Conservation (phyloP, 2,797 vertebrate species). For the Aplochiton taeniatus region DNA sequence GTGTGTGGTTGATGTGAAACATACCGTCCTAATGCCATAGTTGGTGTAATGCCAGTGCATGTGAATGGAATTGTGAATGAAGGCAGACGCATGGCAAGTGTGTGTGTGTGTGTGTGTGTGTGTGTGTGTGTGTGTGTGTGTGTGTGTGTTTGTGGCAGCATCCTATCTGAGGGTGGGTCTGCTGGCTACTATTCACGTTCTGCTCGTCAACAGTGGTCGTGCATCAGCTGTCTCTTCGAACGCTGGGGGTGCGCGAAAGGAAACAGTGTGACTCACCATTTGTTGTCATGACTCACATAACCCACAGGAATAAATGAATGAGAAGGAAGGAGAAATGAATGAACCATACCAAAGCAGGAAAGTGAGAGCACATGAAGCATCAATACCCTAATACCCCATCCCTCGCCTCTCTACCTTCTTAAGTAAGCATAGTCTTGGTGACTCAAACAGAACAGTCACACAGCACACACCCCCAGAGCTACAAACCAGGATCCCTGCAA, state of each 20-base stretch:
- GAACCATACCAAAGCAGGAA: too few species aligned
- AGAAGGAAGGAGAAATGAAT: neutral
- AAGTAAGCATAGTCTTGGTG: neutral
- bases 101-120: conserved; percentile 1
- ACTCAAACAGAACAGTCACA: neutral
- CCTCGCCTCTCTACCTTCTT: too few species aligned
- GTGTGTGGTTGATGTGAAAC: neutral
- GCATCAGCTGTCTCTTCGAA: conserved; percentile 1
- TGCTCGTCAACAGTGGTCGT: conserved; percentile 1
- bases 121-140: conserved; percentile 10
- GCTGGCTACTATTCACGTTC: too few species aligned
- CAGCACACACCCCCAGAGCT: neutral
- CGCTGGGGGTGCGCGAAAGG: neutral
- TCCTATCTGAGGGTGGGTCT: conserved; percentile 16
- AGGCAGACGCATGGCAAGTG: neutral
- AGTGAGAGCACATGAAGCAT: neutral
- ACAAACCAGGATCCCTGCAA: conserved; percentile 54
- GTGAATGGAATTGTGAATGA: conserved; percentile 9
- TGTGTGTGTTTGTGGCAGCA: conserved; percentile 5
- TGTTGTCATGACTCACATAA: conserved; percentile 39
- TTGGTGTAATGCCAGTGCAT: neutral
- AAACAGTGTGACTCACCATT: conserved; percentile 44
- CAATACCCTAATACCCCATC: too few species aligned
- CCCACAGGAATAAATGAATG: conserved; percentile 27
- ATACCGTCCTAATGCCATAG: conserved; percentile 1